Conservation (phyloP, 2,113 vertebrate species). For the Equus przewalskii region DNA sequence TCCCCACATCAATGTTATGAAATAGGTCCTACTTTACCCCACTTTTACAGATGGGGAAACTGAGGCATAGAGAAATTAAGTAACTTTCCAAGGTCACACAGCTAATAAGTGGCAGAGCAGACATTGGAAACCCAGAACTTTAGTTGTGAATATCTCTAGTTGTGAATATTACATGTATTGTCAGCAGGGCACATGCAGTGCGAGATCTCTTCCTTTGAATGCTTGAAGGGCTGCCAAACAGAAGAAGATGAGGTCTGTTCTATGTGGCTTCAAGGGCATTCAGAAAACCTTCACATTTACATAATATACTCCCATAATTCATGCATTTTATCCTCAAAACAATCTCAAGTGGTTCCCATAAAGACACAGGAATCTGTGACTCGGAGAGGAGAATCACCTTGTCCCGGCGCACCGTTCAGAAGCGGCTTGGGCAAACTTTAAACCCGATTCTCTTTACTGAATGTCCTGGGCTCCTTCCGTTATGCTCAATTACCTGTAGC, state of each 20-base stretch:
- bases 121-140: slow-evolving; percentile 15
- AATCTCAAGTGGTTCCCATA: neutral
- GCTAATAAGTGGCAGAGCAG: neutral
- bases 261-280: neutral
- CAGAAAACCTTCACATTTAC: slow-evolving; percentile 14
- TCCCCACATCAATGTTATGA: neutral
- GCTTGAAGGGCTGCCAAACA: slow-evolving; percentile 54
- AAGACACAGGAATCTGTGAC: neutral
- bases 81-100: neutral
- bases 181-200: neutral
- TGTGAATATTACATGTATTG: neutral
- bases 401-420: neutral
- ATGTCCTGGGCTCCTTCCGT: neutral
- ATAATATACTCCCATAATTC: slow-evolving; percentile 54
- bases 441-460: neutral
- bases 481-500: neutral
- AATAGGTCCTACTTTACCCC: neutral
- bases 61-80: neutral
- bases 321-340: slow-evolving; percentile 38
- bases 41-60: neutral
- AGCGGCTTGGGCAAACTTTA: neutral
- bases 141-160: slow-evolving; percentile 7
- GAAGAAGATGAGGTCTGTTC: slow-evolving; percentile 7
- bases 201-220: slow-evolving; percentile 41
- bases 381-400: neutral